These are phyloP conservation scores for Salvelinus namaycush DNA, from an alignment of 2,113 vertebrate species.

Conservation along the genomic window DNA sequence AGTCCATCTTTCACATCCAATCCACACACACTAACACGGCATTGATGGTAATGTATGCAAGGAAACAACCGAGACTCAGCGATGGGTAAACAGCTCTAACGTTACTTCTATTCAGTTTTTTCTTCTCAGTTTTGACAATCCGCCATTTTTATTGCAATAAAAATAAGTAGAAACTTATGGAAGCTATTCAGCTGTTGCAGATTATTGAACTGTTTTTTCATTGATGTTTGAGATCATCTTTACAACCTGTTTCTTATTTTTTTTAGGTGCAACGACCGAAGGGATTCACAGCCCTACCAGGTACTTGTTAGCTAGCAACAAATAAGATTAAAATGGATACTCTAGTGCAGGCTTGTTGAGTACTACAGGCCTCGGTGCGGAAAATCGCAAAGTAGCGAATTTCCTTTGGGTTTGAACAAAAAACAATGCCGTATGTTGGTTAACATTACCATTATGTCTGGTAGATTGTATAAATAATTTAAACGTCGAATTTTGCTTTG, in stretches of 20 bases:
- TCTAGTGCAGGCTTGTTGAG: constrained; percentile 85
- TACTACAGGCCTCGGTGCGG: constrained; percentile 81
- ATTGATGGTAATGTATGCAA: constrained; percentile 99
- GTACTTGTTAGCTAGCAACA: constrained; percentile 75
- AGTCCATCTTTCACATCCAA: constrained; percentile 82
- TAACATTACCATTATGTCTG: background rate
- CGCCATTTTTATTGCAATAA: constrained; percentile 88
- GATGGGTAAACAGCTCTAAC: constrained; percentile 88
- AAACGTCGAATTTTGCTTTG: constrained; percentile 35
- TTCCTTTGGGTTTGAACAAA: background rate
- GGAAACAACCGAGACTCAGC: constrained; percentile 99
- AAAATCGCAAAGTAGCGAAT: constrained; percentile 68
- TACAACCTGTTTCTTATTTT: constrained; percentile 63
- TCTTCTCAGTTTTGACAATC: constrained; percentile 82
- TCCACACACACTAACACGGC: constrained; percentile 94
- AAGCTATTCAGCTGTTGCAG: constrained; percentile 49
- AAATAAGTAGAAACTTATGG: constrained; percentile 71
- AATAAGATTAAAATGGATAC: constrained; percentile 83
- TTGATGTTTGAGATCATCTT: constrained; percentile 18
- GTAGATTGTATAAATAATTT: background rate
- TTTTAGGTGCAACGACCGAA: constrained; percentile 94
- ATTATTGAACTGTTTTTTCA: background rate
- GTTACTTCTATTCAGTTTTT: constrained; percentile 71
- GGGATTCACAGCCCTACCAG: constrained; percentile 98
- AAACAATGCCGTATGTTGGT: background rate